Base-by-base conservation (phyloP, 2,113 vertebrate species). In the Indicator indicator region DNA sequence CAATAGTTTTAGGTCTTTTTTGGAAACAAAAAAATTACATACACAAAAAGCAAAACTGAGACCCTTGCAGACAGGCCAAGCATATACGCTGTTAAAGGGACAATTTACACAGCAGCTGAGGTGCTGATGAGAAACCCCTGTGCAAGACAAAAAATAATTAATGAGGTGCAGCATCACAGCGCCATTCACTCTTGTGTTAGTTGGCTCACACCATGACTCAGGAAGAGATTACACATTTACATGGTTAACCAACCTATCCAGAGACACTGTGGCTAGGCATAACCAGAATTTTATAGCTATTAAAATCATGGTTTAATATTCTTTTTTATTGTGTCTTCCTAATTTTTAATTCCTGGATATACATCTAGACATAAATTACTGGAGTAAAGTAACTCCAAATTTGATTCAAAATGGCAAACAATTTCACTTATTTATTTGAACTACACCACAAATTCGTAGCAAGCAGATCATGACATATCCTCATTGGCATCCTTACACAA, bases 41-140 rank as follows among this genome's bases (percentile, higher is more conserved):
- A 38, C 1, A 11, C 8, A 69, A 40, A 5, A 2, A 20, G 3
- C 1, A 3, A 36, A 56, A 38, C 26, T 30, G 28, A 30, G 6
- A 16, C 70, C 40, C 15, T 46, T 44, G 11, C n/a, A 60, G 36
- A 28, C 5, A 59, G 36, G 2, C 3, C 20, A 69, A 40, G 23
- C 9, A 26, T 12, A 40, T 12, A 21, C 2, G 5, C 23, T 48
- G 0, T 78, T 74, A 72, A 40, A 9, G 14, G 21, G 2, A 46
- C 6, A 62, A 17, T 58, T 81, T 38, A 17, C 6, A n/a, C 10
- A n/a, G 17, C 6, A 74, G 5, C 2, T 38, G 27, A 86, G 9
- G 15, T 68, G 8, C 11, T 76, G 54, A 55, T 50, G 9, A 65
- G 71, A 40, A 85, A 50, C 28, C 5, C 26, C 7, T 27, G 5